Percentiles rank a stretch among this genome's conserved stretches.
Conservation (phyloP, 2,113 vertebrate genomes). For the Scartelaos histophorus region DNA sequence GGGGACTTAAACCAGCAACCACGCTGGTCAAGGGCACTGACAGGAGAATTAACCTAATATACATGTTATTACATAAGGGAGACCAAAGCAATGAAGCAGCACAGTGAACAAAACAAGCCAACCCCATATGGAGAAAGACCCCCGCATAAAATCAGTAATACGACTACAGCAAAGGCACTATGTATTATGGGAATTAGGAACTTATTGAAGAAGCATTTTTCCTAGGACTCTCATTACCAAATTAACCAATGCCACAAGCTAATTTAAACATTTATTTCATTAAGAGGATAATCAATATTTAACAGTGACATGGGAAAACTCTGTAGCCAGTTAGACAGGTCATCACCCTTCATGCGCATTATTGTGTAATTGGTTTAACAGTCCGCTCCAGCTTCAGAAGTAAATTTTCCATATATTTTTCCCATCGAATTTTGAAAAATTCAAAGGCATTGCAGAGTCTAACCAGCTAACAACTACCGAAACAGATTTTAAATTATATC, state of each 20-base stretch:
- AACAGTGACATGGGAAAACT: too few species aligned
- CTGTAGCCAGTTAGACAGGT: too few species aligned
- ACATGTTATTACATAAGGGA: not conserved
- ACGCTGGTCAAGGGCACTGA: slow-evolving; percentile 5
- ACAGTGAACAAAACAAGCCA: not conserved
- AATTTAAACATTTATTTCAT: not conserved
- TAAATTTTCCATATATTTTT: too few species aligned
- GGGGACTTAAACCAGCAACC: not conserved
- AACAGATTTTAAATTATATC: too few species aligned
- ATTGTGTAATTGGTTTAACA: too few species aligned
- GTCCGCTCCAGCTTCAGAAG: too few species aligned
- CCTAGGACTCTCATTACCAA: not conserved
- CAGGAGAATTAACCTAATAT: slow-evolving; percentile 14
- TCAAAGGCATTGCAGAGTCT: too few species aligned
- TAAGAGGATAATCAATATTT: too few species aligned
- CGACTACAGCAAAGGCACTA: not conserved
- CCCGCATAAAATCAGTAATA: not conserved
- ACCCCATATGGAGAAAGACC: not conserved
- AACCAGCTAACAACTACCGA: too few species aligned
- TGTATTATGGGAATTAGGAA: not conserved
- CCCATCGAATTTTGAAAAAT: too few species aligned
- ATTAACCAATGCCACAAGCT: not conserved
- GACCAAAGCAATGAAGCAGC: not conserved
- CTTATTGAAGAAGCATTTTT: not conserved
- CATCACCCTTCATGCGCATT: too few species aligned